Base-by-base conservation (phyloP, 2,888 invertebrate species). In the Cheilosia urbana region DNA sequence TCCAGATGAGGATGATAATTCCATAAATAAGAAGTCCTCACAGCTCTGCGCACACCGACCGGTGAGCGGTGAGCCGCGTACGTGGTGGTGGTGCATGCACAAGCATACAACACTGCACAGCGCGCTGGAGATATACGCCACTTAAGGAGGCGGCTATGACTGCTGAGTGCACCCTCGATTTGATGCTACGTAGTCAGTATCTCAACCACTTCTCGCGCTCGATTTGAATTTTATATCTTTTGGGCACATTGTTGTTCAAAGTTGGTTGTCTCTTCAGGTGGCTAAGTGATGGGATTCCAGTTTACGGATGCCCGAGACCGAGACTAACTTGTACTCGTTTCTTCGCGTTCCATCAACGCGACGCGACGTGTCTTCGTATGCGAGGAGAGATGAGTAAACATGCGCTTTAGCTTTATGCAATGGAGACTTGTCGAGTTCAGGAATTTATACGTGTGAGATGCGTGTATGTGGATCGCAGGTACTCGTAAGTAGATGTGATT, bases 1-100 rank as follows among this genome's bases (percentile, higher is more conserved):
- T 85, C 85, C 76, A 85, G 85, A 85, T 85, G 85, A 85, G 66
- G 76, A 81, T 85, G 85, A 85, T 85, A 85, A 85, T 85, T 81
- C 85, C 85, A 85, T 85, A 85, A 85, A 85, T 80, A 85, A 85
- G 62, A 85, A 85, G 81, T 85, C 81, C 76, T 81, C 85, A 77
- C 80, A 58, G 49, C 45, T 66, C 55, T 17, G 58, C 19, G 71
- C 42, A 60, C 72, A 72, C 53, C 69, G n/a, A n/a, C n/a, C n/a
- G n/a, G n/a, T n/a, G n/a, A n/a, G n/a, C n/a, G 62, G 57, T 66
- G 51, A 80, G 55, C 62, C 11, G 4, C 4, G 73, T 75, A 55
- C 62, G 72, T 57, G 34, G 21, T 65, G 13, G 27, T 17, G 40
- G 30, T 30, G 30, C 30, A 30, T 7, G 30, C 30, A 45, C 65